phyloP scores from a whole-genome alignment of 1,140 invertebrate species.

The Drosophila varians region DNA sequence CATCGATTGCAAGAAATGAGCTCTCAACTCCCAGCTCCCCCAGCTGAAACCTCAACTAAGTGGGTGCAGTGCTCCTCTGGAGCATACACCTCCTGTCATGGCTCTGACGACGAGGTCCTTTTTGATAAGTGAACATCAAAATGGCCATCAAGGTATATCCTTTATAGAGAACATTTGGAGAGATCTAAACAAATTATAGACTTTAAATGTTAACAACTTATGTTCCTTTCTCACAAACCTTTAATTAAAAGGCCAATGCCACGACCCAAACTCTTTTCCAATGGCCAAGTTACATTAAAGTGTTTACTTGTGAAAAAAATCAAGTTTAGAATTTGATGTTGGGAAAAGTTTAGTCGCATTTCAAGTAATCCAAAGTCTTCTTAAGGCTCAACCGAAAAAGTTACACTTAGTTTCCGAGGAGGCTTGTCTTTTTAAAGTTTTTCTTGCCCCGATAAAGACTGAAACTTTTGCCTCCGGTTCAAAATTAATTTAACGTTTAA shows the following conservation, averaged over 20 bases:
- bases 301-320: constrained; percentile 55
- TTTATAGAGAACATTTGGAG: no score
- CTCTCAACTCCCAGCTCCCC: background rate
- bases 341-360: constrained; percentile 41
- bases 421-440: constrained; percentile 56
- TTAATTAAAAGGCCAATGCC: constrained; percentile 39
- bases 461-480: constrained; percentile 50
- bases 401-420: constrained; percentile 33
- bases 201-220: constrained; percentile 14
- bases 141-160: no score
- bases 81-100: background rate
- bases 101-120: constrained; percentile 23
- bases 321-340: constrained; percentile 20
- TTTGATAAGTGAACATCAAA: constrained; percentile 62
- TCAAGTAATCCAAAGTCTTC: constrained; percentile 42
- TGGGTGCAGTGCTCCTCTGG: background rate
- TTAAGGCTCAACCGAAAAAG: constrained; percentile 30
- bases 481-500: constrained; percentile 59
- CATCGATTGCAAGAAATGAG: constrained; percentile 26
- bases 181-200: no score
- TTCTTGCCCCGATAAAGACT: constrained; percentile 36
- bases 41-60: constrained; percentile 3
- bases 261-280: no score
- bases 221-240: constrained; percentile 14
- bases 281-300: constrained; percentile 30